Evolutionary conservation across 1,140 invertebrate species (phyloP).

Genomic region (Macrobrachium nipponense): DNA sequence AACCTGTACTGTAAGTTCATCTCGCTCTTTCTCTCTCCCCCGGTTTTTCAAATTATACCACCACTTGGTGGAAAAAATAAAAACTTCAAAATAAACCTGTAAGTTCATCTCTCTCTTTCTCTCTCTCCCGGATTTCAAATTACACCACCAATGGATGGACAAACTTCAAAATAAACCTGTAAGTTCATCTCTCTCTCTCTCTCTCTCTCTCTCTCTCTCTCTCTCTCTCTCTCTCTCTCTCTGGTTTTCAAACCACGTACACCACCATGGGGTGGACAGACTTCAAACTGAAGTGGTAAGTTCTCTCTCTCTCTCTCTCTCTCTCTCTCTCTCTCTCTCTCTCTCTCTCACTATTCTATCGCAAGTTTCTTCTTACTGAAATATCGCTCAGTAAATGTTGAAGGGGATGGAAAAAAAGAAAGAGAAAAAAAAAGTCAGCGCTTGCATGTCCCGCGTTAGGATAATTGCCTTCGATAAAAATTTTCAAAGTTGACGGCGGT

Average conservation of each 20-base stretch:
- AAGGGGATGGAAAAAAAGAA: not conserved
- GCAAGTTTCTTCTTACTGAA: not conserved
- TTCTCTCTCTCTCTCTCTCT: constrained; percentile 5
- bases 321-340: not conserved
- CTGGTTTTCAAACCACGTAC: not conserved
- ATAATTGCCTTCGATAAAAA: too few species aligned
- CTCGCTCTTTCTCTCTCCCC: not conserved
- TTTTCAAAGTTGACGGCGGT: too few species aligned
- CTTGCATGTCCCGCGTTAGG: too few species aligned
- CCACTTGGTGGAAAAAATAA: too few species aligned
- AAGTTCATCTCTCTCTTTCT: not conserved
- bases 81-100: too few species aligned
- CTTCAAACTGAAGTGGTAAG: too few species aligned
- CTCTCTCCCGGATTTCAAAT: not conserved
- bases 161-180: too few species aligned
- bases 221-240: constrained; percentile 6
- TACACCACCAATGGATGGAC: too few species aligned
- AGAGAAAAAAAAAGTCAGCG: not conserved
- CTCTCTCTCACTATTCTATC: not conserved
- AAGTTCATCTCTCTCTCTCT: too few species aligned
- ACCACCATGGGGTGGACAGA: too few species aligned
- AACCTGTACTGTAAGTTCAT: too few species aligned
- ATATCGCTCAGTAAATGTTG: not conserved
- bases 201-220: not conserved
- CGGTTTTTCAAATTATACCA: too few species aligned